Conservation (phyloP, 2,888 invertebrate species). For the Caenorhabditis sp. region DNA sequence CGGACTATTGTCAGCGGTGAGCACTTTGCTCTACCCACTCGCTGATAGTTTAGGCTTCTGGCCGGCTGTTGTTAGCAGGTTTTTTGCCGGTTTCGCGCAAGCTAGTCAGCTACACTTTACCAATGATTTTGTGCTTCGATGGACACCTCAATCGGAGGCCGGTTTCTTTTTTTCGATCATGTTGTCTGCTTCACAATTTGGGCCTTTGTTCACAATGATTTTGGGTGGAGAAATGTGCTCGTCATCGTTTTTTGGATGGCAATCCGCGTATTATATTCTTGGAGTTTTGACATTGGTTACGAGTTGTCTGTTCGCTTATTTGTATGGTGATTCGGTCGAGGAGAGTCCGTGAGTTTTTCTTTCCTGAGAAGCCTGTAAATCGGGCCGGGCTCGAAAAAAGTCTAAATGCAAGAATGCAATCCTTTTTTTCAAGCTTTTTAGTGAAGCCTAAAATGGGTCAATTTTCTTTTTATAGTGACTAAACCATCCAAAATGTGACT, state of each 20-base stretch:
- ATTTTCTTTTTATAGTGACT: too few species aligned
- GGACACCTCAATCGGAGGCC: slow-evolving; percentile 40
- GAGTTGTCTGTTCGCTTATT: slow-evolving; percentile 29
- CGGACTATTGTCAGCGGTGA: slow-evolving; percentile 30
- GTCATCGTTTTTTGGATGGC: slow-evolving; percentile 42
- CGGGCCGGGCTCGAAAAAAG: too few species aligned
- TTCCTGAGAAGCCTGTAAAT: too few species aligned
- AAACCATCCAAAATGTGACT: too few species aligned
- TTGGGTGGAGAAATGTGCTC: slow-evolving; percentile 52
- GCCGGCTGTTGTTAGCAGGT: slow-evolving; percentile 44
- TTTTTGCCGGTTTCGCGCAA: slow-evolving; percentile 43
- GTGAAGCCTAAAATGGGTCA: too few species aligned
- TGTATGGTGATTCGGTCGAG: slow-evolving; percentile 42
- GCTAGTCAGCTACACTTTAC: slow-evolving; percentile 48
- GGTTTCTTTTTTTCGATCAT: slow-evolving; percentile 50
- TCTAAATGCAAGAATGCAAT: too few species aligned
- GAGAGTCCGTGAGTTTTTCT: slow-evolving; percentile 35
- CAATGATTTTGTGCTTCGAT: slow-evolving; percentile 45
- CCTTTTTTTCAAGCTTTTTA: too few species aligned
- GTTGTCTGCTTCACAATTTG: slow-evolving; percentile 44
- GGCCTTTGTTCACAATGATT: slow-evolving; percentile 49
- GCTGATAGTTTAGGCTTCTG: slow-evolving; percentile 44
- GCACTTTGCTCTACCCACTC: slow-evolving; percentile 39
- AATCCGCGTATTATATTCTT: slow-evolving; percentile 41
- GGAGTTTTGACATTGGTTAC: slow-evolving; percentile 33